phyloP scores from a whole-genome alignment of 2,888 invertebrate species.

The Lysandra coridon region DNA sequence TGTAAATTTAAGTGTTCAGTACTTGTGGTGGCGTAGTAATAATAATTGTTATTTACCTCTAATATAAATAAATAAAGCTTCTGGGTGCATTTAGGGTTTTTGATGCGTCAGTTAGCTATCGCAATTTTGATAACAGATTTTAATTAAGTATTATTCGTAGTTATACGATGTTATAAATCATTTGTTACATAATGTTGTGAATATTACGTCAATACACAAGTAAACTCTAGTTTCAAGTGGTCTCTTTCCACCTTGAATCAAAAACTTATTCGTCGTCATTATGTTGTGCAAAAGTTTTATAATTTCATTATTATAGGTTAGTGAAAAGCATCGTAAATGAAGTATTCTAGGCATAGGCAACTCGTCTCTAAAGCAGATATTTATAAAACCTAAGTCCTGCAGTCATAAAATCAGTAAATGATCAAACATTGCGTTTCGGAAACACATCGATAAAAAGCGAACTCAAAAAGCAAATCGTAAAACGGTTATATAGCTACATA shows the following conservation, averaged over 20 bases:
- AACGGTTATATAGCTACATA: conserved; percentile 24
- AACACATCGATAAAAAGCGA: conserved; percentile 21
- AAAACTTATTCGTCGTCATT: no score
- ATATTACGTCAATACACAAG: background rate
- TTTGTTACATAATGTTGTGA: background rate
- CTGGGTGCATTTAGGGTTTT: no score
- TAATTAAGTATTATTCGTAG: background rate
- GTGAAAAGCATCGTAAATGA: background rate
- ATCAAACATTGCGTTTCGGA: conserved; percentile 22
- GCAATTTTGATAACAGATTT: background rate
- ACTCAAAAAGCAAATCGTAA: conserved; percentile 26
- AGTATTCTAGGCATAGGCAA: background rate
- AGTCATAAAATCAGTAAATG: conserved; percentile 17
- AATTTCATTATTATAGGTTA: background rate
- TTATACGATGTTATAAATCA: background rate
- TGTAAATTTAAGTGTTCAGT: background rate
- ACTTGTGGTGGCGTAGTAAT: background rate
- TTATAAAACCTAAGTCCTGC: conserved; percentile 15
- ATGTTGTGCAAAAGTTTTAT: background rate
- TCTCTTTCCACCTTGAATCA: background rate
- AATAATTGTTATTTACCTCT: no score
- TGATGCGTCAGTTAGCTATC: background rate
- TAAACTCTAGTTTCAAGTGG: background rate
- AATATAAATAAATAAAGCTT: no score
- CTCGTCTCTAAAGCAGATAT: background rate